Conservation (phyloP, 2,888 invertebrate species). For the Carcina quercana region DNA sequence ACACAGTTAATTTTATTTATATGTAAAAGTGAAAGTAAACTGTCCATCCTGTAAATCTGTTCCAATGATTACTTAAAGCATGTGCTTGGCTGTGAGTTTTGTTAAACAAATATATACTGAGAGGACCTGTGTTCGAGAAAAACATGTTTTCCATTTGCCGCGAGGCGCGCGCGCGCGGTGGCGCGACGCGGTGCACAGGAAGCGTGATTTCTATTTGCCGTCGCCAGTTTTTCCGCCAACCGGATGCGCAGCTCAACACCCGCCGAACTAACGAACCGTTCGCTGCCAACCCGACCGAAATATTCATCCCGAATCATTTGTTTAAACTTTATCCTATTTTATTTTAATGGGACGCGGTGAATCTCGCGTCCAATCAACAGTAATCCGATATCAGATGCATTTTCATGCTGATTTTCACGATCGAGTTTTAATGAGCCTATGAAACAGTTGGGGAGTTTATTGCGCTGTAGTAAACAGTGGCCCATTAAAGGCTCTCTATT, state of each 20-base stretch:
- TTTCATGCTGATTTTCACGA: neutral
- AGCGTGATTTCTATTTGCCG: conserved; percentile 61
- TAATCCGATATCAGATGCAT: neutral
- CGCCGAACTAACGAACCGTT: conserved; percentile 62
- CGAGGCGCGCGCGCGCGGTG: neutral
- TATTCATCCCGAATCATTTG: conserved; percentile 49
- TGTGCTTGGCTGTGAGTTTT: too few species aligned
- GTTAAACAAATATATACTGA: too few species aligned
- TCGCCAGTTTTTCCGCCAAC: conserved; percentile 52
- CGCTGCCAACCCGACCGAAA: conserved; percentile 42
- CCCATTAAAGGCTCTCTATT: too few species aligned
- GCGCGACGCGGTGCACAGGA: conserved; percentile 23
- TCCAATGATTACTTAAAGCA: too few species aligned
- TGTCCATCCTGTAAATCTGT: too few species aligned
- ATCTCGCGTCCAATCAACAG: conserved; percentile 2
- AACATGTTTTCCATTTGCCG: neutral
- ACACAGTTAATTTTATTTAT: too few species aligned
- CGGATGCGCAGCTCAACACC: conserved; percentile 47
- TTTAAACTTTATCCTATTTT: conserved; percentile 11
- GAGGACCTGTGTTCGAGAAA: too few species aligned
- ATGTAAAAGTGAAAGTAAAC: too few species aligned
- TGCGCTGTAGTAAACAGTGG: too few species aligned
- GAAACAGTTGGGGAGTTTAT: neutral
- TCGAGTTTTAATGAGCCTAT: neutral
- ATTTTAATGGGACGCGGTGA: conserved; percentile 1